Base-by-base conservation (phyloP, 2,888 invertebrate genomes). In the Ennomos erosarius region DNA sequence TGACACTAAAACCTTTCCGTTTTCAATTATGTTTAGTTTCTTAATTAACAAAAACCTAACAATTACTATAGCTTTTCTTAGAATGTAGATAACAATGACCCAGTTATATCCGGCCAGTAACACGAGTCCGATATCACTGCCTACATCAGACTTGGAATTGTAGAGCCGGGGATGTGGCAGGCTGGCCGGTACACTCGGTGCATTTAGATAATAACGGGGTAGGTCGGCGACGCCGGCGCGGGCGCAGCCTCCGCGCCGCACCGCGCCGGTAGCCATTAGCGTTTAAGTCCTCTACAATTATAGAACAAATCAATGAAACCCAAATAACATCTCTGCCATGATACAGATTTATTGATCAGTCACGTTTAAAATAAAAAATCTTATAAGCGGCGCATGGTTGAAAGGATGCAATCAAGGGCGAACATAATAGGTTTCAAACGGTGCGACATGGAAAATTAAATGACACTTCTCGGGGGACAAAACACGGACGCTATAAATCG, bases 391-490 rank as follows among this genome's bases (percentile, higher is more conserved):
- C 9, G 37, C 12, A 55, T 54, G 53, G 53, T 40, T 58, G 52
- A 60, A 67, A 67, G 69, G 69, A 72, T 81, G 74, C 77, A 85
- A 87, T 84, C 86, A 84, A 79, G 73, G 74, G 74, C 82, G 77
- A 76, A 81, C 74, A 82, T 87, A 89, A 90, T 90, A 87, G 85
- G 88, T 90, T 85, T 86, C 83, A 81, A 81, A 79, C 83, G 82
- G 73, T 76, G 79, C 81, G 82, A 84, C 85, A 78, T 71, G 77
- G 75, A 82, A 86, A 88, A 91, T 91, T 90, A 90, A 90, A 90
- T 85, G 90, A 88, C 90, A 89, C 81, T 85, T 87, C 85, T 81
- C 76, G 79, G 76, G 75, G 80, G 71, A 88, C 85, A 85, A 86
- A 88, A 86, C 83, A 79, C 79, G 78, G 79, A 71, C 78, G 81